These are phyloP conservation scores for Ephydatia muelleri DNA, from an alignment of 37 sponge, comb jelly and placozoan genomes.

Conservation along the genomic window DNA sequence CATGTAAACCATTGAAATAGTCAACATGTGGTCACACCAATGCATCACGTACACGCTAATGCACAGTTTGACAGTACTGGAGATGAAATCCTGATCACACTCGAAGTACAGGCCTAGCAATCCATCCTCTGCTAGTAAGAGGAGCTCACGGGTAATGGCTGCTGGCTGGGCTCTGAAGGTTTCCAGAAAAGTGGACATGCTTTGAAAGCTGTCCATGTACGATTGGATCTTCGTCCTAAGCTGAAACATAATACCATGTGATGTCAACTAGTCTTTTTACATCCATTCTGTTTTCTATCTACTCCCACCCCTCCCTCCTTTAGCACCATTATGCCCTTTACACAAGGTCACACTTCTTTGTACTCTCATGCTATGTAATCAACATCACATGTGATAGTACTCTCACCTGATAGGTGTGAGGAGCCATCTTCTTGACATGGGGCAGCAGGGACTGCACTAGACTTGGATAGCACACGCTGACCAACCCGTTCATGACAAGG, in stretches of 20 bases:
- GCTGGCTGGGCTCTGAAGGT: neutral
- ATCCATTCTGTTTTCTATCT: too few species aligned
- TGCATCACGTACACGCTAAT: constrained; percentile 18
- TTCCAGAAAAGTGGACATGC: neutral
- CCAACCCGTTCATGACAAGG: constrained; percentile 40
- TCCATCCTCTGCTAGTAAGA: constrained; percentile 1
- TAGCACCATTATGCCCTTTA: too few species aligned
- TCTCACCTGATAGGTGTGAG: neutral
- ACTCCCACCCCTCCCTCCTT: too few species aligned
- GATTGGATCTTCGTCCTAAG: neutral
- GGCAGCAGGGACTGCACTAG: constrained; percentile 12
- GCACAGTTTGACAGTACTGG: constrained; percentile 22
- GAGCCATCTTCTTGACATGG: constrained; percentile 7
- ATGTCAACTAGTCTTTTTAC: neutral
- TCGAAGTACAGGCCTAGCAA: constrained; percentile 48
- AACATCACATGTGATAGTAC: too few species aligned
- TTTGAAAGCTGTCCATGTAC: neutral
- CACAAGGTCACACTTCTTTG: too few species aligned
- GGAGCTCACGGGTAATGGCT: neutral
- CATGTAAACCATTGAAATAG: neutral
- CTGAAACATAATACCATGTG: neutral
- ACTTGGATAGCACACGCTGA: constrained; percentile 16
- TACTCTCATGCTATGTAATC: too few species aligned
- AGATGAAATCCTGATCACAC: constrained; percentile 26
- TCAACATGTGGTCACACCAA: neutral